Conservation (phyloP, 2,888 invertebrate species). For the Tubulanus polymorphus region DNA sequence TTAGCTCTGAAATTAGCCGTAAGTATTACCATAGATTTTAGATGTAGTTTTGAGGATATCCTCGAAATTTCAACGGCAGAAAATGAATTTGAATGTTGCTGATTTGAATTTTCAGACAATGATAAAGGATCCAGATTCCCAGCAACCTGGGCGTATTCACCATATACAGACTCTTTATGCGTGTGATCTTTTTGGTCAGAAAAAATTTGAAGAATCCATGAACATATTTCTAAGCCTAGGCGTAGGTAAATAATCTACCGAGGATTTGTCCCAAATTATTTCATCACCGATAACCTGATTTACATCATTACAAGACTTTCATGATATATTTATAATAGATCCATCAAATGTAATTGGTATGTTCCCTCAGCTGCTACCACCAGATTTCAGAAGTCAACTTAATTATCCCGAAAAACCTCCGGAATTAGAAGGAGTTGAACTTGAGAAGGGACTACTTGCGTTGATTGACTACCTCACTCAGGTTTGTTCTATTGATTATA, state of each 20-base stretch:
- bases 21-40: constrained; percentile 47
- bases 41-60: not conserved
- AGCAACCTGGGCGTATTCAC: constrained; percentile 74
- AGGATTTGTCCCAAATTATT: not conserved
- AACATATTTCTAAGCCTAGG: constrained; percentile 81
- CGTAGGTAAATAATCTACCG: constrained; percentile 58
- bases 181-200: constrained; percentile 83
- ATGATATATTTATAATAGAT: constrained; percentile 60
- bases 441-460: constrained; percentile 82
- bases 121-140: constrained; percentile 74
- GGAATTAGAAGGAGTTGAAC: constrained; percentile 73
- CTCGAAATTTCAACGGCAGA: not conserved
- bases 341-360: constrained; percentile 92
- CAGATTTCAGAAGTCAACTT: constrained; percentile 57
- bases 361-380: constrained; percentile 81
- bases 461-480: constrained; percentile 85
- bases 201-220: constrained; percentile 86
- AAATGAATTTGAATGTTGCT: not conserved
- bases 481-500: constrained; percentile 48
- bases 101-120: constrained; percentile 68
- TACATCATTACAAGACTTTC: not conserved
- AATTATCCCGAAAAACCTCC: constrained; percentile 59
- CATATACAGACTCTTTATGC: constrained; percentile 89
- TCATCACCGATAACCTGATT: not conserved
- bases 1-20: constrained; percentile 87